These are phyloP conservation scores for Bombus superbus DNA, from an alignment of 1,140 invertebrate genomes.

Conservation along the genomic window DNA sequence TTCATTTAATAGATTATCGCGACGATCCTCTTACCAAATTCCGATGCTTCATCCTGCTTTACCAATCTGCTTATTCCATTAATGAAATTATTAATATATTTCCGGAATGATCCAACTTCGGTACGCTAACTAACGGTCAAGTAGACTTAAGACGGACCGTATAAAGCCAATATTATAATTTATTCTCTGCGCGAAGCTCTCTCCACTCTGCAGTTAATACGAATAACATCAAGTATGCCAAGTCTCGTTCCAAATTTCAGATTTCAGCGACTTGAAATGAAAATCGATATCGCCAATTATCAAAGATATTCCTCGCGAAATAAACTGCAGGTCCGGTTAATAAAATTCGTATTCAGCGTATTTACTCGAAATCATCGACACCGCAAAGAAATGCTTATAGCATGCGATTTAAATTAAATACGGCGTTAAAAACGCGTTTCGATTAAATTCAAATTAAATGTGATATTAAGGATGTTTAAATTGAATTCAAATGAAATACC, in stretches of 20 bases:
- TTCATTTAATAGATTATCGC: neutral
- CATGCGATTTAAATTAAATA: too few relatives aligned
- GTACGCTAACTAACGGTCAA: neutral
- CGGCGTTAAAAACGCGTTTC: neutral
- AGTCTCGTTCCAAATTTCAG: too few relatives aligned
- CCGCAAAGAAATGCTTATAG: too few relatives aligned
- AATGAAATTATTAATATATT: neutral
- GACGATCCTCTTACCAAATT: neutral
- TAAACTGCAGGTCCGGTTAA: accelerated
- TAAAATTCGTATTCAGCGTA: too few relatives aligned
- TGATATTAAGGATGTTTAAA: too few relatives aligned
- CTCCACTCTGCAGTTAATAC: too few relatives aligned
- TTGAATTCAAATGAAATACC: too few relatives aligned
- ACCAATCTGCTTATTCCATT: neutral
- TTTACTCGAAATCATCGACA: too few relatives aligned
- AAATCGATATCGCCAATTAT: too few relatives aligned
- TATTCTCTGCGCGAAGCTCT: neutral
- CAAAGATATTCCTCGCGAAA: too few relatives aligned
- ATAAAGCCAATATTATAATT: neutral
- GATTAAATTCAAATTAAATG: neutral
- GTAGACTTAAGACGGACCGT: neutral
- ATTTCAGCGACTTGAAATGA: too few relatives aligned
- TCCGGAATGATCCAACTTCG: neutral
- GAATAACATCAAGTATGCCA: too few relatives aligned
- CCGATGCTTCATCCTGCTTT: neutral